A percentile compares a stretch with the other conserved stretches of the same genome.
phyloP scores from a whole-genome alignment of 2,113 vertebrate genomes.

The Cnemophilus loriae region DNA sequence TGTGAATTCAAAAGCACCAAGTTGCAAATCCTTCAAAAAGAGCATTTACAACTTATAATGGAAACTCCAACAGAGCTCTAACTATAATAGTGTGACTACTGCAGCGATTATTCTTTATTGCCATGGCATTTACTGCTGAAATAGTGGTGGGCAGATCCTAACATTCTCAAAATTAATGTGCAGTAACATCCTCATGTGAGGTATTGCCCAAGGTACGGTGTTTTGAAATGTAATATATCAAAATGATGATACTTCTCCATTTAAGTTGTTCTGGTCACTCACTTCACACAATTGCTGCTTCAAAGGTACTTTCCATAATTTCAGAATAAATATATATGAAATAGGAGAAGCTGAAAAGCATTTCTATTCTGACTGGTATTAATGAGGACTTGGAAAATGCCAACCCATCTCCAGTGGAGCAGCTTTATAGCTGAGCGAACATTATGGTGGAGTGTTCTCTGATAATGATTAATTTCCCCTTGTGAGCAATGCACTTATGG shows the following conservation, averaged over 20 bases:
- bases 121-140: conserved; percentile 63
- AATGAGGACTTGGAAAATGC: conserved; percentile 51
- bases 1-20: conserved; percentile 47
- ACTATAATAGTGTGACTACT: conserved; percentile 40
- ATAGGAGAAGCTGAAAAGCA: conserved; percentile 31
- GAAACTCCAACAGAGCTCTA: conserved; percentile 56
- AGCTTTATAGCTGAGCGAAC: conserved; percentile 30
- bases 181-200: conserved; percentile 44
- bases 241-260: conserved; percentile 50
- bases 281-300: conserved; percentile 26
- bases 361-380: conserved; percentile 47
- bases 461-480: conserved; percentile 31
- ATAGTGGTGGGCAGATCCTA: conserved; percentile 48
- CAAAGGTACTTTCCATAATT: conserved; percentile 55
- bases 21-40: conserved; percentile 56
- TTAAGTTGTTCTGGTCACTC: conserved; percentile 46
- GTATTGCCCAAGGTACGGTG: conserved; percentile 15
- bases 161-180: conserved; percentile 62
- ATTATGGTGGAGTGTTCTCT: conserved; percentile 30
- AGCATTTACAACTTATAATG: conserved; percentile 56
- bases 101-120: conserved; percentile 60
- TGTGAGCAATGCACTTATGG: not conserved
- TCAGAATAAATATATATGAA: conserved; percentile 56
- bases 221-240: conserved; percentile 60
- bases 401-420: conserved; percentile 29